Conservation (phyloP, 2,113 vertebrate species). For the Forbesichthys papilliferus region DNA sequence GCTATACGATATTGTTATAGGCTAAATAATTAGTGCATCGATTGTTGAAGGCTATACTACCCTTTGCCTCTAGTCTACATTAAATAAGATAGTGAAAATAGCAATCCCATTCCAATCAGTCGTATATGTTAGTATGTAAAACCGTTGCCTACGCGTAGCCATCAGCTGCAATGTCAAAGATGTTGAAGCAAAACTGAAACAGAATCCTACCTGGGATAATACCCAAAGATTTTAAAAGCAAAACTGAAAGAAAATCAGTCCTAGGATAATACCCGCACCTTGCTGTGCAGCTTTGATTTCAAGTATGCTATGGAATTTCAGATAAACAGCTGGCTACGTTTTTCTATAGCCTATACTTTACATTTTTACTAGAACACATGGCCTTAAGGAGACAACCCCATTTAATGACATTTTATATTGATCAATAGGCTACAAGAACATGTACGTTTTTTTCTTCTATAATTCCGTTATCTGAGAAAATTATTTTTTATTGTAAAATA, state of each 20-base stretch:
- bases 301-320: constrained; percentile 46
- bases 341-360: no score
- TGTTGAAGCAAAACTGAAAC: constrained; percentile 61
- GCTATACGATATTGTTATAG: no score
- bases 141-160: not conserved
- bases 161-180: constrained; percentile 44
- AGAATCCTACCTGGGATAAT: constrained; percentile 32
- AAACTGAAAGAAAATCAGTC: constrained; percentile 54
- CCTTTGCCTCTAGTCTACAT: no score
- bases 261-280: constrained; percentile 35
- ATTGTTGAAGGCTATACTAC: no score
- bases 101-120: no score
- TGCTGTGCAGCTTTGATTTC: constrained; percentile 39
- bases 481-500: not conserved
- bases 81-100: no score
- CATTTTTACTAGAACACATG: no score
- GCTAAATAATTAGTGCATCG: no score
- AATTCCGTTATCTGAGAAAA: not conserved
- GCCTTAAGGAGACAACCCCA: no score
- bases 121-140: no score
- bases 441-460: not conserved
- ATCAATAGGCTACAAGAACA: not conserved
- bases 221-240: constrained; percentile 51
- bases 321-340: constrained; percentile 9
- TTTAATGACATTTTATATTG: no score